Evolutionary conservation across 1,140 invertebrate species (phyloP).

Genomic region (Dendrolimus punctatus): DNA sequence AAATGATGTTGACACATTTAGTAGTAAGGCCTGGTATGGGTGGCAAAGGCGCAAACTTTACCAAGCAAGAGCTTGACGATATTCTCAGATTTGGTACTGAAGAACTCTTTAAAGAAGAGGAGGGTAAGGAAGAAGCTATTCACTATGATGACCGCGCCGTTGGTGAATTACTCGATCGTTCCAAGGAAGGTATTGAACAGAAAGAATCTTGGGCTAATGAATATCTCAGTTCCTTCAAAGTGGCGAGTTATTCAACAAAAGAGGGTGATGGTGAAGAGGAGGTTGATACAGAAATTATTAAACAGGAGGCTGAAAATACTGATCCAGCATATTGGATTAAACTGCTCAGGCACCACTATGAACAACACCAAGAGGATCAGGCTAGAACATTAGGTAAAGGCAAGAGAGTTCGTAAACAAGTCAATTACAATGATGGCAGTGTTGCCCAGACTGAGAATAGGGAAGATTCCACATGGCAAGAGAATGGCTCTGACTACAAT

Average conservation of each 20-base stretch:
- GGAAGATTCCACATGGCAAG: slow-evolving; percentile 96
- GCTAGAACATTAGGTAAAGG: slow-evolving; percentile 85
- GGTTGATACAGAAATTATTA: slow-evolving; percentile 97
- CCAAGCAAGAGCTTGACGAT: slow-evolving; percentile 99
- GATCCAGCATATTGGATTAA: slow-evolving; percentile 99
- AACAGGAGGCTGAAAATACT: slow-evolving; percentile 97
- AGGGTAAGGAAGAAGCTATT: slow-evolving; percentile 92
- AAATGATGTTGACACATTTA: slow-evolving; percentile 99
- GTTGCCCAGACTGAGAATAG: slow-evolving; percentile 89
- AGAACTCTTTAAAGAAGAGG: slow-evolving; percentile 97
- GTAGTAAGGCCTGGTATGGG: slow-evolving; percentile 96
- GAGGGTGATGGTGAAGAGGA: slow-evolving; percentile 96
- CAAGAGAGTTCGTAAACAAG: slow-evolving; percentile 92
- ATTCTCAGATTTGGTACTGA: slow-evolving; percentile 99
- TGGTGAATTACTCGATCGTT: slow-evolving; percentile 92
- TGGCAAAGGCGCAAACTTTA: slow-evolving; percentile 94
- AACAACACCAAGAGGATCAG: slow-evolving; percentile 99
- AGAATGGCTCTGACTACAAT: slow-evolving; percentile 98
- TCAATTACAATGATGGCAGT: slow-evolving; percentile 97
- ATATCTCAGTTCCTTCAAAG: slow-evolving; percentile 98
- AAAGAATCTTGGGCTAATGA: slow-evolving; percentile 99
- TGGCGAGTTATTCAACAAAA: slow-evolving; percentile 96
- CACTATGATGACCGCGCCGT: slow-evolving; percentile 99
- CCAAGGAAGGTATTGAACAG: slow-evolving; percentile 95
- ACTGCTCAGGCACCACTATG: slow-evolving; percentile 97